Evolutionary conservation across 2,888 invertebrate species (phyloP).

Genomic region (Drosophila emarginata): DNA sequence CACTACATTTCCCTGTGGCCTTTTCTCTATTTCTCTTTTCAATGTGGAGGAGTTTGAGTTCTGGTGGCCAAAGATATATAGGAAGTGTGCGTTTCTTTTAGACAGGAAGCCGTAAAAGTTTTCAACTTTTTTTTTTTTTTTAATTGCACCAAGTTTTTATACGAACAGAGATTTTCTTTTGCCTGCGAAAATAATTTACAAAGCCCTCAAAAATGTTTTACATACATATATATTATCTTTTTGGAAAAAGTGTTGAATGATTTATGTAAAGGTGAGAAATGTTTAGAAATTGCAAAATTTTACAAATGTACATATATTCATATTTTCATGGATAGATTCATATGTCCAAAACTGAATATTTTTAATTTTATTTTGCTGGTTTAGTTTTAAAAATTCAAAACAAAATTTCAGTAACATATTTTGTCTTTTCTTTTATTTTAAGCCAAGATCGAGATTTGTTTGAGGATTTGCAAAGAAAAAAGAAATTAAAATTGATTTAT

Average conservation of each 20-base stretch:
- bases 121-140: conserved; percentile 36
- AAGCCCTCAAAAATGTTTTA: neutral
- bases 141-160: conserved; percentile 44
- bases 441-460: too few species aligned
- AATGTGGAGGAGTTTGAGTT: neutral
- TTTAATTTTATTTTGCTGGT: too few species aligned
- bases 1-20: neutral
- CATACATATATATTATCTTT: conserved; percentile 39
- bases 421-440: too few species aligned
- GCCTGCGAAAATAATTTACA: conserved; percentile 9
- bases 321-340: too few species aligned
- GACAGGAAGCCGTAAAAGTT: conserved; percentile 59
- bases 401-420: too few species aligned
- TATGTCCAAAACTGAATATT: too few species aligned
- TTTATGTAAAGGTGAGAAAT: conserved; percentile 1
- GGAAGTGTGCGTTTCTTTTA: conserved; percentile 1
- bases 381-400: too few species aligned
- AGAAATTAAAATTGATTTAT: too few species aligned
- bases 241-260: conserved; percentile 6
- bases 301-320: too few species aligned
- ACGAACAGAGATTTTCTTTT: conserved; percentile 23
- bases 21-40: neutral
- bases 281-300: neutral
- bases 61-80: neutral
- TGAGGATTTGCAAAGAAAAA: too few species aligned